These are phyloP conservation scores for Schizaphis graminum DNA, from an alignment of 2,888 invertebrate genomes.

Conservation along the genomic window DNA sequence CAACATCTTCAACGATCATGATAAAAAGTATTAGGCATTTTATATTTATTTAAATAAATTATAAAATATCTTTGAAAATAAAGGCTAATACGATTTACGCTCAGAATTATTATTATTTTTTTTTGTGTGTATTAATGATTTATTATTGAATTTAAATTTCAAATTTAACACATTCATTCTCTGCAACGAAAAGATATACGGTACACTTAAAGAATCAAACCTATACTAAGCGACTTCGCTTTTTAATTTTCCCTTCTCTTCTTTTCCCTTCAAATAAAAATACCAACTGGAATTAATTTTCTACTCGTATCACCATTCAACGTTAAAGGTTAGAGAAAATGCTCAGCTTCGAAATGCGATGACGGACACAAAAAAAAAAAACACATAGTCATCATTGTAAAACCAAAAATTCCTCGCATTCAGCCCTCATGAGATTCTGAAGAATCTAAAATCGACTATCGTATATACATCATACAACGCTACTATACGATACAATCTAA, in stretches of 20 bases:
- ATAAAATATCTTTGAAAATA: not conserved
- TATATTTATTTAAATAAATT: not conserved
- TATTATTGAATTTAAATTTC: not conserved
- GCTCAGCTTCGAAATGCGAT: not conserved
- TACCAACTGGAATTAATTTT: not conserved
- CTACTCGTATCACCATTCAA: not conserved
- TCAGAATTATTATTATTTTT: not conserved
- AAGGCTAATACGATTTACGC: not conserved
- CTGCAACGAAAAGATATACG: not conserved
- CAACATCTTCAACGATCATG: not conserved
- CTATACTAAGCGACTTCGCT: not conserved
- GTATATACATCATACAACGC: not conserved
- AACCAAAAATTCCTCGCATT: not conserved
- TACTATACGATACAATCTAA: not conserved
- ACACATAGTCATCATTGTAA: not conserved
- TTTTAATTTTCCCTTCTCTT: not conserved
- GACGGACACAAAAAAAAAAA: not conserved
- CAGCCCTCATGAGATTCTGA: not conserved
- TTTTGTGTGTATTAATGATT: not conserved
- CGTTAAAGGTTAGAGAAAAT: not conserved
- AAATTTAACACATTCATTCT: not conserved
- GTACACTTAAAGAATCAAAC: not conserved
- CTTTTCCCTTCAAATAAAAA: not conserved
- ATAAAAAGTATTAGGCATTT: not conserved
- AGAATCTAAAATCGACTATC: not conserved